Base-by-base conservation (phyloP, 1,140 invertebrate species). In the Eurosta solidaginis region DNA sequence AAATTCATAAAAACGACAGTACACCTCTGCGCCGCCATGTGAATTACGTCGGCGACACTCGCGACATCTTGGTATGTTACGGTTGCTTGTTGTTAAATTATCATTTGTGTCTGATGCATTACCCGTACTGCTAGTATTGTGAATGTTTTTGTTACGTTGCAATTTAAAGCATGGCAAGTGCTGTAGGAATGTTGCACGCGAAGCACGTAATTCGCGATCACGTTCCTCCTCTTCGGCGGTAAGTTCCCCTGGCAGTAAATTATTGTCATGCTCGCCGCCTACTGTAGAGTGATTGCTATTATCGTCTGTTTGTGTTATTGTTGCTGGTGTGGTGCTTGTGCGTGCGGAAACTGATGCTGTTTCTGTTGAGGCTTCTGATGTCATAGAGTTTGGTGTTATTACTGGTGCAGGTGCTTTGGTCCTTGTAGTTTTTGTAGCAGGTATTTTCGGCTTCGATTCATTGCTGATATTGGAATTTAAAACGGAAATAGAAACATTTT, bases 1-100 rank as follows among this genome's bases (percentile, higher is more conserved):
- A 89, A 98, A 99, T 81, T 96, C 96, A 89, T 97, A 98, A 89
- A 99, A 99, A 80, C 97, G 91, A 89, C 97, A 99, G 89, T 98
- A 98, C 80, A 98, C 97, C 88, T 86, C 85, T 79, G 81, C 82
- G 33, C 33, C 76, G 7, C 29, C 47, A 73, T 33, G 44, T 22
- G 36, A 25, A 29, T 74, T 59, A 5, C 59, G 63, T 12, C 85
- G 76, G 0, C 85, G 81, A 36, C 85, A 86, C 54, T 86, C 85
- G 3, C 85, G 80, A 45, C 85, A 86, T 25, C 85, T 86, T 36
- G 84, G 83, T 50, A 85, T 76, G 14, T 36, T 36, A 36, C 27
- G 10, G 14, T 45, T 40, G 79, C 10, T 77, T 49, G 27, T 27
- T 49, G n/a, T 5, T n/a, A n/a, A n/a, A 12, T 14, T 77, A 20